phyloP scores from a whole-genome alignment of 2,113 vertebrate genomes.

The Oreocharis arfaki region DNA sequence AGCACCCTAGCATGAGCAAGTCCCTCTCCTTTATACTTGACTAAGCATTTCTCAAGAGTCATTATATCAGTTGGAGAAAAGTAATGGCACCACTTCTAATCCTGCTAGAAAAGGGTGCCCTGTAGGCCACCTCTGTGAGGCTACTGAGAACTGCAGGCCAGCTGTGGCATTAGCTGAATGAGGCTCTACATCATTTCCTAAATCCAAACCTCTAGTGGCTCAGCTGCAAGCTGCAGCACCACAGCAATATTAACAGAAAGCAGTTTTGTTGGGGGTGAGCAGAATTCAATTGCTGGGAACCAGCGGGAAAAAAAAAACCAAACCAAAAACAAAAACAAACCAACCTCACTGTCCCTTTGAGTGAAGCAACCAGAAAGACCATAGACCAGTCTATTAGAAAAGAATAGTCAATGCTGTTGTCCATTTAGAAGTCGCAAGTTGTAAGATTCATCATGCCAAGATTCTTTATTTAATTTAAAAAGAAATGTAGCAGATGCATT shows the following conservation, averaged over 20 bases:
- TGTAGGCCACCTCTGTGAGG: not conserved
- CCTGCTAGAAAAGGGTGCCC: not conserved
- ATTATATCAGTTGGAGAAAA: not conserved
- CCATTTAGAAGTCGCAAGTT: not conserved
- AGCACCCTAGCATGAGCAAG: not conserved
- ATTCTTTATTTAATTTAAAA: not conserved
- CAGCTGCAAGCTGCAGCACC: not conserved
- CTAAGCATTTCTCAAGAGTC: not conserved
- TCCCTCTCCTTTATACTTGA: not conserved
- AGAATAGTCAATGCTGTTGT: not conserved
- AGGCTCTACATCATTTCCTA: not conserved
- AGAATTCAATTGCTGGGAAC: not conserved
- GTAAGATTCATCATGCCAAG: not conserved
- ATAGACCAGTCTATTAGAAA: not conserved
- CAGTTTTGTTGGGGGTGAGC: not conserved
- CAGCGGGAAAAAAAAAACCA: fast-evolving
- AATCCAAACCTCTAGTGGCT: not conserved
- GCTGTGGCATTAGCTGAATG: not conserved
- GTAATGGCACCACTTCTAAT: not conserved
- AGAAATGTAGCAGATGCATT: not conserved
- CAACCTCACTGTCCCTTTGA: not conserved
- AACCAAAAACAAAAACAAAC: not conserved
- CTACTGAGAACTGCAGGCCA: not conserved
- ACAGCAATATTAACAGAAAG: not conserved
- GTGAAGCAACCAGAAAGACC: not conserved